A percentile compares a stretch with the other conserved stretches of the same genome.
These are phyloP conservation scores for Chrysogorgia sp. DNA, from an alignment of 92 coral and sea anemone genomes.

Conservation along the genomic window DNA sequence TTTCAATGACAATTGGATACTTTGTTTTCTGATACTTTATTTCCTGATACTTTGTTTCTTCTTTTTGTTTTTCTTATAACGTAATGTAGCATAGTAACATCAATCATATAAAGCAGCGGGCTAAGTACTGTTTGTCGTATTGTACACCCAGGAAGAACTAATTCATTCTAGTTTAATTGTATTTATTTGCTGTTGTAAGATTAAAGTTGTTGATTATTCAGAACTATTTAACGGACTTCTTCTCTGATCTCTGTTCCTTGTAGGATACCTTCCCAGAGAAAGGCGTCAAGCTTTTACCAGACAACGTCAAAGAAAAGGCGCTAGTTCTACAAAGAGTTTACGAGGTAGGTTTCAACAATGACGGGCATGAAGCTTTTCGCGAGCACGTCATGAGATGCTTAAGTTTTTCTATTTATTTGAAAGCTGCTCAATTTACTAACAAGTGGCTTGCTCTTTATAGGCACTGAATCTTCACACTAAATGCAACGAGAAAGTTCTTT, in stretches of 20 bases:
- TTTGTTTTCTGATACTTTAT: too few species aligned
- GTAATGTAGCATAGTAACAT: too few species aligned
- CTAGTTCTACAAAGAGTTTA: constrained; percentile 35
- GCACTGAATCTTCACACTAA: constrained; percentile 20
- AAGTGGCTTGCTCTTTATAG: neutral
- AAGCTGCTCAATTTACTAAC: neutral
- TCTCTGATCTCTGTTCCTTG: neutral
- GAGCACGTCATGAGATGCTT: too few species aligned
- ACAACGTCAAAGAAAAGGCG: constrained; percentile 34
- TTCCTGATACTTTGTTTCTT: neutral
- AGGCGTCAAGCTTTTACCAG: constrained; percentile 29
- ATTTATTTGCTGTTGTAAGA: neutral
- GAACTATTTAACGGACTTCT: too few species aligned
- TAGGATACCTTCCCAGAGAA: constrained; percentile 37
- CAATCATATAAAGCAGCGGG: too few species aligned
- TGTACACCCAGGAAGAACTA: too few species aligned
- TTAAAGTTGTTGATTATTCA: neutral
- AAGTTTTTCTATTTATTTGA: neutral
- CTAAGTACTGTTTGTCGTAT: too few species aligned
- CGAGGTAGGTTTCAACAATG: constrained; percentile 3
- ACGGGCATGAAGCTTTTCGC: neutral
- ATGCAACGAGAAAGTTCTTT: constrained; percentile 15
- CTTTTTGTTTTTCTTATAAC: neutral
- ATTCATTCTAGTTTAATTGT: too few species aligned
- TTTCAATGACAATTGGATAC: too few species aligned